Percentiles rank a stretch among this genome's conserved stretches.
These are phyloP conservation scores for Tretioscincus oriximinensis DNA, from an alignment of 2,113 vertebrate species.

Conservation along the genomic window DNA sequence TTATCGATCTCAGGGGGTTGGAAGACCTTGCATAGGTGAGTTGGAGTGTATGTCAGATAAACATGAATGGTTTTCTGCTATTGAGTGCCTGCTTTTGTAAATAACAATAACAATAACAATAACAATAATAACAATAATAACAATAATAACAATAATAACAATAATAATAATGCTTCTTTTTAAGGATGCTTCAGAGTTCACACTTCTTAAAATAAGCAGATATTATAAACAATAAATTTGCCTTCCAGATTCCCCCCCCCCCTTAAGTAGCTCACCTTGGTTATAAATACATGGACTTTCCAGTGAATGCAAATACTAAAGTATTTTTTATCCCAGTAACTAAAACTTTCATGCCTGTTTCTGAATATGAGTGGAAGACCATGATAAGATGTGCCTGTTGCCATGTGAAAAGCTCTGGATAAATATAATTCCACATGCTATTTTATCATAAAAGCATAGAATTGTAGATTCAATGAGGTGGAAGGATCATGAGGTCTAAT, in stretches of 20 bases:
- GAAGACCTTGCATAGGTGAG: slow-evolving; percentile 89
- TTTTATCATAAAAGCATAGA: neutral
- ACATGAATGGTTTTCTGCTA: rapidly evolving
- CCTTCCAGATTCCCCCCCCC: rapidly evolving
- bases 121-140: too few relatives aligned
- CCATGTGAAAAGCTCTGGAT: neutral
- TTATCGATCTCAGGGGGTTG: slow-evolving; percentile 85
- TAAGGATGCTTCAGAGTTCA: rapidly evolving
- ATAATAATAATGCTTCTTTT: neutral
- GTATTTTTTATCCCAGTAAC: neutral
- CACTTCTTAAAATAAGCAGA: rapidly evolving
- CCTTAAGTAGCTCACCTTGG: rapidly evolving
- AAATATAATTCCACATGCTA: neutral
- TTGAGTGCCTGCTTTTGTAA: neutral
- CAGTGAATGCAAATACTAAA: rapidly evolving
- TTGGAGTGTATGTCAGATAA: slow-evolving; percentile 1
- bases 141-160: too few relatives aligned
- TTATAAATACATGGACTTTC: neutral
- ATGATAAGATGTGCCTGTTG: neutral
- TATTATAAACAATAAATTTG: neutral
- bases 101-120: too few relatives aligned
- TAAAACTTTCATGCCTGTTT: neutral
- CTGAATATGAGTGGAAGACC: neutral
- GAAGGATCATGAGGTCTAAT: too few relatives aligned
- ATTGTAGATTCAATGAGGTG: too few relatives aligned